Percentiles rank a stretch among this genome's conserved stretches.
Evolutionary conservation across 1,140 invertebrate species (phyloP).

Genomic region (Streblospio benedicti): DNA sequence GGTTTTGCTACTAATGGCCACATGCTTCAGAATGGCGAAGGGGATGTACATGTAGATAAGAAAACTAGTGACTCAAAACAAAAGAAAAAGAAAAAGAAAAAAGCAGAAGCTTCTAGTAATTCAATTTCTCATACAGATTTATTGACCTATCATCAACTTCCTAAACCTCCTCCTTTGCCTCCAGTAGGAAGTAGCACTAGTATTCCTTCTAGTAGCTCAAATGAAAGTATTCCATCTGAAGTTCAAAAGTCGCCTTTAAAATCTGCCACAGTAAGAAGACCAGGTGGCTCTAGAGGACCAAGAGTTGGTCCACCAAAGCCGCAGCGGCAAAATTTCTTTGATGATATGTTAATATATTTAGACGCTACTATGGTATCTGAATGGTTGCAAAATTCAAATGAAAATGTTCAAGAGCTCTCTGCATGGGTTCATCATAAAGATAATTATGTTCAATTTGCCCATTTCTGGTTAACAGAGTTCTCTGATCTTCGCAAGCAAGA

Average conservation of each 20-base stretch:
- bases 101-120: conserved; percentile 13
- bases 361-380: conserved; percentile 43
- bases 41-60: no score
- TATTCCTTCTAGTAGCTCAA: not conserved
- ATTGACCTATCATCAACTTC: no score
- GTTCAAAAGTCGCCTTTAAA: not conserved
- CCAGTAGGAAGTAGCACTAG: no score
- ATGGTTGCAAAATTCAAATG: conserved; percentile 40
- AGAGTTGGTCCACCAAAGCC: no score
- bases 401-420: conserved; percentile 29
- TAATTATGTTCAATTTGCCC: conserved; percentile 44
- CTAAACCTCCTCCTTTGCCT: no score
- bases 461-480: conserved; percentile 44
- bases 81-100: no score
- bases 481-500: conserved; percentile 35
- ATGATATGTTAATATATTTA: conserved; percentile 34
- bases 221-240: not conserved
- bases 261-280: not conserved
- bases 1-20: conserved; percentile 37
- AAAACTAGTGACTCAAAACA: no score
- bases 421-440: conserved; percentile 31
- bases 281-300: conserved; percentile 11
- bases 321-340: conserved; percentile 23
- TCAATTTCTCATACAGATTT: conserved; percentile 4
- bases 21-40: conserved; percentile 3